phyloP scores from a whole-genome alignment of 2,113 vertebrate genomes.

The Eubucco bourcierii region DNA sequence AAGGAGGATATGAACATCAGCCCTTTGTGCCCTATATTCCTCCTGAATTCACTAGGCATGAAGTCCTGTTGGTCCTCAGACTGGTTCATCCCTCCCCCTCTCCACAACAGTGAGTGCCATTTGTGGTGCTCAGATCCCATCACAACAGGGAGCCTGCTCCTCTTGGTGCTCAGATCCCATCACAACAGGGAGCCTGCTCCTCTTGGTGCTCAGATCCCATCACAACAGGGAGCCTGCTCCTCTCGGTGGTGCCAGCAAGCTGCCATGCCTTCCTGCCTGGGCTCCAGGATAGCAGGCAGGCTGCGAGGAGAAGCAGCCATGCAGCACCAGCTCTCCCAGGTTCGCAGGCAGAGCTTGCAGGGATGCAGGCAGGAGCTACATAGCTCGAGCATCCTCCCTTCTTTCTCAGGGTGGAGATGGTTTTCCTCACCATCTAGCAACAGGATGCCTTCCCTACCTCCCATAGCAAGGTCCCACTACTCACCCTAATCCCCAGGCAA shows the following conservation, averaged over 20 bases:
- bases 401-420: not conserved
- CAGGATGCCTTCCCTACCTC: not conserved
- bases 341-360: not conserved
- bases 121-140: not conserved
- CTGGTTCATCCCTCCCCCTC: not conserved
- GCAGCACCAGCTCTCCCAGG: not conserved
- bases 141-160: not conserved
- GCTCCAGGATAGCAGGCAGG: not conserved
- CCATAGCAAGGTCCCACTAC: not conserved
- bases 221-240: not conserved
- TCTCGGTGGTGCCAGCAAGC: not conserved
- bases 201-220: not conserved
- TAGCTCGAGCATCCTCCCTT: not conserved
- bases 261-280: not conserved
- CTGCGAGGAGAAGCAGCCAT: not conserved
- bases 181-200: not conserved
- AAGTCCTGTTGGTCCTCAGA: not conserved
- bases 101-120: not conserved
- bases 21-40: not conserved
- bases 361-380: not conserved
- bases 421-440: not conserved
- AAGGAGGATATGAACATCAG: not conserved
- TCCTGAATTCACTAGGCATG: not conserved
- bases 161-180: not conserved
- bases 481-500: not conserved